Evolutionary conservation across 2,797 vertebrate species (phyloP).

Genomic region (Pantherophis vulpinus): DNA sequence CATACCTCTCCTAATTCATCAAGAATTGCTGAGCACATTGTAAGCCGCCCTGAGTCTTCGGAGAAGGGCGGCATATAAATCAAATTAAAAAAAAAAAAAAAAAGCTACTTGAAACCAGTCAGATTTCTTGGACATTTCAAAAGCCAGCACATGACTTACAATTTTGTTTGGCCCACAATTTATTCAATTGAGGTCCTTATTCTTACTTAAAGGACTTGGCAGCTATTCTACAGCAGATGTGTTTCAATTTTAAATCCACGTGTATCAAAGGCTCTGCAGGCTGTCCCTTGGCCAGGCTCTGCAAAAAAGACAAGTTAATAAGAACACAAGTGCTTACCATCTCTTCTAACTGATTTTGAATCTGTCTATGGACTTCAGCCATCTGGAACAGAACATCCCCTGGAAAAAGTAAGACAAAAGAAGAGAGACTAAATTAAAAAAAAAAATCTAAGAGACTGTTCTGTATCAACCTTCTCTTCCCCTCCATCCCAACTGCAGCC

Average conservation of each 20-base stretch:
- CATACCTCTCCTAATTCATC: background rate
- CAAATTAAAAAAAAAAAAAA: too few species aligned
- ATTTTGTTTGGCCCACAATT: background rate
- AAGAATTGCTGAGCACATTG: too few species aligned
- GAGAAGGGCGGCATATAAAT: too few species aligned
- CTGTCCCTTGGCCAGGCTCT: background rate
- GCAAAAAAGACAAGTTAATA: background rate
- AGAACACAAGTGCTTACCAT: conserved; percentile 80
- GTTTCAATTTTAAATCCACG: background rate
- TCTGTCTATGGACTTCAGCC: conserved; percentile 97
- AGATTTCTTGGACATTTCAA: background rate
- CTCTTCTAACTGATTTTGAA: conserved; percentile 96
- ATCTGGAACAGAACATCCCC: conserved; percentile 98
- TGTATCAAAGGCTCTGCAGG: background rate
- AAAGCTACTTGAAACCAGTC: background rate
- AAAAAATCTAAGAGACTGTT: background rate
- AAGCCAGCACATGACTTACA: background rate
- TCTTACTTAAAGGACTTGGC: conserved; percentile 10
- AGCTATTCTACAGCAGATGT: background rate
- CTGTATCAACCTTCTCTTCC: background rate
- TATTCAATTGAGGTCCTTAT: background rate
- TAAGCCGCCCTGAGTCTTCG: too few species aligned
- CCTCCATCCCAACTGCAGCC: background rate
- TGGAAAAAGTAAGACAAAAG: conserved; percentile 61
- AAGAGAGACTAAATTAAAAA: conserved; percentile 4